Conservation (phyloP, 2,888 invertebrate species). For the Orthosia gothica region DNA sequence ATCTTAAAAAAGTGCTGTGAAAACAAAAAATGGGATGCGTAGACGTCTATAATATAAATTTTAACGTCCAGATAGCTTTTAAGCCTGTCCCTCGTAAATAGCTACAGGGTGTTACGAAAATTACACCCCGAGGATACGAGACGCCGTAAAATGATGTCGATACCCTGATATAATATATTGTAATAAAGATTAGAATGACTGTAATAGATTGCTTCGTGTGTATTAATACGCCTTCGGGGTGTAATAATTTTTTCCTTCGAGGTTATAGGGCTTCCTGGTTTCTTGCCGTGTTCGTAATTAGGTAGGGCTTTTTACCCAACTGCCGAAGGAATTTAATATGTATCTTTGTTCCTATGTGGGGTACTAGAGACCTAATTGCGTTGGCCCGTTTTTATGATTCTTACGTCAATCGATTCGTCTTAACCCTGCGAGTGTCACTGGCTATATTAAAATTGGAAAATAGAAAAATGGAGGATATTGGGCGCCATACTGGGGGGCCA, state of each 20-base stretch:
- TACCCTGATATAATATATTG: conserved; percentile 79
- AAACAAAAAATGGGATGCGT: conserved; percentile 61
- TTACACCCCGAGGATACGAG: conserved; percentile 79
- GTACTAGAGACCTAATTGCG: too few species aligned
- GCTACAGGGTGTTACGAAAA: conserved; percentile 80
- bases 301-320: background rate
- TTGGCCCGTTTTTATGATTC: too few species aligned
- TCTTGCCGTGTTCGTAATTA: conserved; percentile 47
- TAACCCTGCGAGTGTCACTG: too few species aligned
- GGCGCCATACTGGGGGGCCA: too few species aligned
- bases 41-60: conserved; percentile 79
- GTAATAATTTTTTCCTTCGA: conserved; percentile 67
- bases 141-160: conserved; percentile 80
- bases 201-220: conserved; percentile 76
- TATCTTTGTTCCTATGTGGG: too few species aligned
- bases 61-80: conserved; percentile 83
- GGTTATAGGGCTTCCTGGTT: conserved; percentile 25
- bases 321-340: too few species aligned
- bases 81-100: conserved; percentile 82
- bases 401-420: too few species aligned
- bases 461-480: too few species aligned
- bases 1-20: conserved; percentile 52
- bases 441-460: too few species aligned
- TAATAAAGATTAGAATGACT: conserved; percentile 81
- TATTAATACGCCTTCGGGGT: conserved; percentile 77